Base-by-base conservation (phyloP, 2,113 vertebrate species). In the Oncorhynchus keta region DNA sequence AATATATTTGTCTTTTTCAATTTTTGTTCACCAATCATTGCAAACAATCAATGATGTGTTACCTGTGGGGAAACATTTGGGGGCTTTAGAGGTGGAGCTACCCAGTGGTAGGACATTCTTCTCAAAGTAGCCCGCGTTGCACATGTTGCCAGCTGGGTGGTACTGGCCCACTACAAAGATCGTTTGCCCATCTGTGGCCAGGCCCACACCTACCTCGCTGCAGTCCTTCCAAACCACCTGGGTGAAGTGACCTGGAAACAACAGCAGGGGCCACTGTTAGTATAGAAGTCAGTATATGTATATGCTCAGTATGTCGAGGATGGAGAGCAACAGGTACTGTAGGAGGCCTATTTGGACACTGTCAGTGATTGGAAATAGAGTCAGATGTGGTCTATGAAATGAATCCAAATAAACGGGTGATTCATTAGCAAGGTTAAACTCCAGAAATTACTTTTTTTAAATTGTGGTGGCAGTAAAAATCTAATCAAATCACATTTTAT, bases 211-310 rank as follows among this genome's bases (percentile, higher is more conserved):
- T 13, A 88, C 9, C 35, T 86, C 80, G 45, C 45, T 68, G 20
- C 74, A 73, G 6, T 78, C 76, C 61, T 76, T 87, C 88, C 88
- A 89, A 28, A 89, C 86, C 64, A 88, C 80, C 79, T 89, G 88
- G 51, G 88, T 89, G 76, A 89, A 89, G 75, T 89, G 88, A 13
- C 88, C 88, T 88, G 74, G 2, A 65, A 68, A 35, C 22, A 11
- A 22, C 70, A 76, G 35, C 64, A 82, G 28, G 76, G 49, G 71
- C 35, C 16, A 18, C 51, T 55, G 51, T 55, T 55, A 55, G 51
- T 12, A 45, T 45, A 57, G 55, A 5, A 57, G 55, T 45, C 39
- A 45, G 39, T 45, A 35, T 35, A 35, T 51, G 51, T 55, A 18
- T 5, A 55, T 1, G 5, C 51, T 5, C 51, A 18, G 51, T 18